Base-by-base conservation (phyloP, 2,113 vertebrate genomes). In the Zootoca vivipara region DNA sequence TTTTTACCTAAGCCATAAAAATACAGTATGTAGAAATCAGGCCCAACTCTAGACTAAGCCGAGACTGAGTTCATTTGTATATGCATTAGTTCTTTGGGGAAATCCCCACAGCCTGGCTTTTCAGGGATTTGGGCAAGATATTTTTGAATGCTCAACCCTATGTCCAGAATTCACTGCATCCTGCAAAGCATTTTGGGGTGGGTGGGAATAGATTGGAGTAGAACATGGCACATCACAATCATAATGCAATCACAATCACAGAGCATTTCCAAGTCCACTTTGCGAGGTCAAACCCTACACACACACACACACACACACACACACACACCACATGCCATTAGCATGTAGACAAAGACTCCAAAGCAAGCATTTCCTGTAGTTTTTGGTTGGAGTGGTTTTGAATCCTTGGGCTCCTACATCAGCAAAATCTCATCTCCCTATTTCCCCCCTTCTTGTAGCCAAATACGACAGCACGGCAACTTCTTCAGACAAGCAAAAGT, bases 401-500 rank as follows among this genome's bases (percentile, higher is more conserved):
- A 65, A 80, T 35, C 10, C 3, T 30, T 83, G n/a, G 4, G 9
- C 10, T 88, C 52, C 72, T 40, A 22, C 35, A 33, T 7, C 42
- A 75, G 35, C 62, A 18, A 77, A 82, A 0, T 3, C 0, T 64
- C 56, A 70, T 86, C 2, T 70, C 0, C 0, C 46, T 52, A 52
- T 0, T 9, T 1, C 0, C 22, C 81, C 90, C 94, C 95, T 73
- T 90, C 92, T 92, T 93, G 42, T 95, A 99, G 99, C 96, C 97
- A 1, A 98, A 98, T 96, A 92, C 95, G 10, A 95, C 96, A 0
- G 97, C 98, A 4, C 96, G 95, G 95, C 97, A 98, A 90, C 96
- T 98, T 80, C 95, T 98, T 40, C 98, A 98, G 90, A 97, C 93
- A 95, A 94, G 95, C 96, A 96, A 93, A 93, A 93, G 91, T 94